Evolutionary conservation across 1,140 invertebrate species (phyloP).

Genomic region (Arctopsyche grandis): DNA sequence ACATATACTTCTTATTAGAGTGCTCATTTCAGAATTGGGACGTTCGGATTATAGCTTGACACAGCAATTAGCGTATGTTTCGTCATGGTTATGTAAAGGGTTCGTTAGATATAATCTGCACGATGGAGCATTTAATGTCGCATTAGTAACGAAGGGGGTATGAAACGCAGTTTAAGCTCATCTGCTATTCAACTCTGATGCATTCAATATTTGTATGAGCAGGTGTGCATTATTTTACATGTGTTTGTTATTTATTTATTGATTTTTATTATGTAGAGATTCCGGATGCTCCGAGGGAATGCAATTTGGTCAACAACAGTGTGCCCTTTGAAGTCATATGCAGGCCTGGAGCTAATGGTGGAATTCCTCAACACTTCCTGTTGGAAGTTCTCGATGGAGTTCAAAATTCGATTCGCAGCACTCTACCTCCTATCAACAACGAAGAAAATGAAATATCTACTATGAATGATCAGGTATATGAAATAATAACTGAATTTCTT

Average conservation of each 20-base stretch:
- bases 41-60: too few species aligned
- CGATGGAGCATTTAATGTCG: too few species aligned
- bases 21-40: too few species aligned
- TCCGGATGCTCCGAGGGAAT: conserved; percentile 72
- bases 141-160: too few species aligned
- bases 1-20: too few species aligned
- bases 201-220: too few species aligned
- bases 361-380: conserved; percentile 79
- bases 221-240: too few species aligned
- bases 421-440: conserved; percentile 26
- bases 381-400: conserved; percentile 78
- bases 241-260: background rate
- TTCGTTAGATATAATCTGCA: too few species aligned
- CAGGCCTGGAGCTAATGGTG: conserved; percentile 77
- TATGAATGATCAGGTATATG: conserved; percentile 63
- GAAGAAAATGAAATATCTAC: conserved; percentile 68
- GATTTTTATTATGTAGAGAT: conserved; percentile 65
- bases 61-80: too few species aligned
- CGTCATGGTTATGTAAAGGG: too few species aligned
- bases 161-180: too few species aligned
- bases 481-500: background rate
- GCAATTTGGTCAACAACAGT: conserved; percentile 71
- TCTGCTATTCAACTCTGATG: too few species aligned
- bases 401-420: conserved; percentile 57
- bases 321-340: conserved; percentile 73